Evolutionary conservation across 1,140 invertebrate genomes (phyloP), one percentile per base, ranked within the genome.

Genomic region (Drosophila bifasciata): DNA sequence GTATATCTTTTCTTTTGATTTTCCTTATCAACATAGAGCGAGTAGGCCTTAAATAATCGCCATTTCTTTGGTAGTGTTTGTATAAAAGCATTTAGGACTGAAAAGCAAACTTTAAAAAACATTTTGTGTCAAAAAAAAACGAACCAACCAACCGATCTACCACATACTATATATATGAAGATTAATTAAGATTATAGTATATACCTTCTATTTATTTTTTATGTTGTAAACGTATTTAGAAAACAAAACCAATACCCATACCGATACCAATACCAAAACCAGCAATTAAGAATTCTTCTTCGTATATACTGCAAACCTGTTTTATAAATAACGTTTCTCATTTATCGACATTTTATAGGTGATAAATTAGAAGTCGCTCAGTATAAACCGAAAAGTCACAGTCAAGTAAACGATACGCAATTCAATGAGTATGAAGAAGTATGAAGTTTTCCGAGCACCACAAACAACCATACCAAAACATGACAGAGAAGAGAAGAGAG

Each of bases 331-430:
- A 88, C 75, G 48, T 88, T 88, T 88, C 78, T 88, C 67, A 88
- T 88, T 88, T 88, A 88, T 88, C 84, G 84, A 89, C 83, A 88
- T 88, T 90, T 90, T 90, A 90, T 90, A 90, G 88, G 88, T 90
- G 79, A 78, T 90, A 88, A 90, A 75, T 76, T 90, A 80, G 89
- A 72, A 88, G 83, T 79, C 76, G 81, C 81, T 90, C 81, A 88
- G 68, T 88, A 79, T 81, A 80, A 78, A 60, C 83, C 88, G 75
- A 71, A 90, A 88, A 77, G 68, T 90, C 77, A 90, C 74, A 83
- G 76, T 90, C 88, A 90, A 90, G 78, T 90, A 90, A 90, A 85
- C 79, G 78, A 90, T 79, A 86, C 76, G 76, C 80, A 89, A 89
- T 79, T 75, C 74, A 83, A 84, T 79, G 75, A 84, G 68, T 64